Evolutionary conservation across 2,888 invertebrate species (phyloP), one percentile per base, ranked within the genome.

Genomic region (Euplexia lucipara): DNA sequence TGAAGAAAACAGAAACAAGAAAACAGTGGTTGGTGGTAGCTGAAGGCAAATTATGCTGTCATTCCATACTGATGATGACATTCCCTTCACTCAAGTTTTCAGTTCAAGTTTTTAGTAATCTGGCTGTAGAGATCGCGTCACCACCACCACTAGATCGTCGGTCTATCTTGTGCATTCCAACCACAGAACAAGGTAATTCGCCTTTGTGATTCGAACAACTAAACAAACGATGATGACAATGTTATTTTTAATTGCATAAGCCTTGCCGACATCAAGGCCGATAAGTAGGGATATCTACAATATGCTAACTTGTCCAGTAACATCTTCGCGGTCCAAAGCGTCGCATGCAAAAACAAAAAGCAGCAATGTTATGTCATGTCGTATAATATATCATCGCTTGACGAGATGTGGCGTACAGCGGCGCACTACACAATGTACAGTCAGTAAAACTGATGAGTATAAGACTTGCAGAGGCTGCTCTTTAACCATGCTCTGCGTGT

Each of bases 311-410:
- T 47, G 26, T 34, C 26, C 18, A 42, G 16, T 30, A 34, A 56
- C n/a, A 34, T 56, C 45, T 42, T 26, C 9, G 7, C 35, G 30
- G 42, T 49, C 69, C 59, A 58, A 3, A 44, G 16, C 48, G 8
- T 26, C 14, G 16, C 10, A 35, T 58, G 35, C 9, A 22, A 42
- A 68, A 16, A 30, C 16, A 68, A 60, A 69, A 70, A 35, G 30
- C 39, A 12, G 12, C 16, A 37, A 14, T 14, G 22, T 70, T 70
- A 68, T 70, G 52, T 62, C 51, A 52, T 47, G 35, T 53, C 30
- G n/a, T n/a, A n/a, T 16, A 16, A 18, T 59, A 32, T n/a, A 45
- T 39, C 18, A 22, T 37, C 3, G 9, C 44, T 34, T 54, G 45
- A 18, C 32, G 14, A 45, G 68, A 56, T 34, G 14, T 39, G 35